Evolutionary conservation across 2,113 vertebrate species (phyloP).

Genomic region (Pterocles orientalis): DNA sequence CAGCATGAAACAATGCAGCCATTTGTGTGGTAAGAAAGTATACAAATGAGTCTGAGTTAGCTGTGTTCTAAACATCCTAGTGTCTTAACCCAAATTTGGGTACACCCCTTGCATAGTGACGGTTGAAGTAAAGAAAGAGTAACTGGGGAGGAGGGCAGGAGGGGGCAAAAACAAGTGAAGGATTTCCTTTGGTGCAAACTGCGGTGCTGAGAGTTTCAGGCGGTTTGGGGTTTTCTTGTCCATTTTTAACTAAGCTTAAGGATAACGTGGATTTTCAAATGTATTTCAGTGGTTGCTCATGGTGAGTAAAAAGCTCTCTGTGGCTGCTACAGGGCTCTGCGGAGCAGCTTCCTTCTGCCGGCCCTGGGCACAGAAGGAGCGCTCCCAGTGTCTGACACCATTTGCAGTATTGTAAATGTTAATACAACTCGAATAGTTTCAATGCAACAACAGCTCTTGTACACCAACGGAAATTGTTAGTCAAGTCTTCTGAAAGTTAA

Average conservation of each 20-base stretch:
- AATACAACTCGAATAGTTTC: background rate
- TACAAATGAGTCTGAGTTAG: background rate
- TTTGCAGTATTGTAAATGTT: background rate
- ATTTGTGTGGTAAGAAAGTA: background rate
- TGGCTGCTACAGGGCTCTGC: background rate
- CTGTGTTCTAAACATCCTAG: background rate
- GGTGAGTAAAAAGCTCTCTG: background rate
- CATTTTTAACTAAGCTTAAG: background rate
- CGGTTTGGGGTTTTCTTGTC: background rate
- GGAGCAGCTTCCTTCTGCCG: background rate
- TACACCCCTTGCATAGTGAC: background rate
- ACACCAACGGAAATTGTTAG: background rate
- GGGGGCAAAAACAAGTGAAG: background rate
- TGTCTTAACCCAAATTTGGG: background rate
- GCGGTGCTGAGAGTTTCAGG: background rate
- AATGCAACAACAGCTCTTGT: background rate
- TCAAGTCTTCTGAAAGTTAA: background rate
- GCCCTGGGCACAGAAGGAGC: background rate
- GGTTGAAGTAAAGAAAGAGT: background rate
- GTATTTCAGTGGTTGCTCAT: background rate
- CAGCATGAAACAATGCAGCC: background rate
- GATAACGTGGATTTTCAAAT: background rate
- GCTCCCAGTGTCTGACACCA: background rate
- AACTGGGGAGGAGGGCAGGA: background rate
- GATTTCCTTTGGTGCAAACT: background rate